Evolutionary conservation across 2,797 vertebrate genomes (phyloP), one percentile per base, ranked within the genome.

Genomic region (Sarcophilus harrisii): DNA sequence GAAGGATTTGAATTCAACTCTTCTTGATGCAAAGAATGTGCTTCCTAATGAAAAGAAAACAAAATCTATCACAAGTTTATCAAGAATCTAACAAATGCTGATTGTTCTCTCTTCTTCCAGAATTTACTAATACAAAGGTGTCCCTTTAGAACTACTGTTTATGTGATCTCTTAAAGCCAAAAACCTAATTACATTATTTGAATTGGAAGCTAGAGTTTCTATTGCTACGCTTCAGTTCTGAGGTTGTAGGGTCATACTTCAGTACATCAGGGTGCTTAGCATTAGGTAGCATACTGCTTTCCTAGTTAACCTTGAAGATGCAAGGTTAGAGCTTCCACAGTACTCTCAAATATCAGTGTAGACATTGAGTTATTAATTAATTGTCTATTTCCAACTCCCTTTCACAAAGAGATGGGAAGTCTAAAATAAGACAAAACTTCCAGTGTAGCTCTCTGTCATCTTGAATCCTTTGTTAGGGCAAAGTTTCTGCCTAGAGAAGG

Each of bases 151-250:
- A 21, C 5, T n/a, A 73, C 73, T 87, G 38, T 87, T 87, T 49
- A 45, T 4, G 24, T 27, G 38, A 87, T 87, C 21, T 45, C 73
- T 49, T 87, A 45, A 10, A 87, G 38, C 45, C 16, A n/a, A 52
- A 94, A 92, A 60, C 16, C 29, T 32, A 58, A 73, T 32, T 91
- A 49, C 18, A 73, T 91, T 18, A 87, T 95, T n/a, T 92, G 29
- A 62, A 57, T 5, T 92, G 10, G 27, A 92, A n/a, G 4, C 3
- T 3, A 58, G 14, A 49, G 16, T 57, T n/a, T 90, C 27, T 52
- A 52, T 5, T 52, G 52, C 4, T 52, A 6, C 6, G 52, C 52
- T 5, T 52, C 21, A 11, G 9, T 87, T 87, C 73, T 87, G 38
- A n/a, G 9, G 21, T 45, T 87, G 9, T 11, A 87, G 8, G 38